Evolutionary conservation across 2,797 vertebrate genomes (phyloP), one percentile per base, ranked within the genome.

Genomic region (Poeciliopsis turneri): DNA sequence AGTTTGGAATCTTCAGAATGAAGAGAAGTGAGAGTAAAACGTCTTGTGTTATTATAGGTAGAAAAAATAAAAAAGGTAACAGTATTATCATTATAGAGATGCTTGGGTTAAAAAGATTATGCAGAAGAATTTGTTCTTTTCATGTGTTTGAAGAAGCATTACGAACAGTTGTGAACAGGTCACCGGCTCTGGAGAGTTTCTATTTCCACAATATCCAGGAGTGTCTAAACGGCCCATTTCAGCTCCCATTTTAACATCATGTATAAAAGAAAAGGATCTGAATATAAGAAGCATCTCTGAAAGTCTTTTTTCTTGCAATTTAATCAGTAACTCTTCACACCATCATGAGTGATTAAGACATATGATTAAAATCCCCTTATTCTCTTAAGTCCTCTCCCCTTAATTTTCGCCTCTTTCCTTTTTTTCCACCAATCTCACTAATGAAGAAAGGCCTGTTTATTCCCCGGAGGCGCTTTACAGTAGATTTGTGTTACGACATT

Each of bases 381-480:
- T 86, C 81, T 89, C 80, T 86, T 85, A 77, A 87, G 51, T 73
- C 79, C 77, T 76, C 61, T 80, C 75, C 51, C 76, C 47, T 66
- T 87, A 68, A 80, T 88, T 86, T 79, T 78, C 47, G 49, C 12
- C 41, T 77, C 55, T 83, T 74, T 72, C 49, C 80, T 84, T 84
- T 86, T 77, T 74, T 69, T 70, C 39, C 77, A 61, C 82, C 88
- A 86, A 82, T 91, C 87, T 85, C 70, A 49, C 78, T 87, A 84
- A 91, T 90, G 87, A 92, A 91, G 84, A 91, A 85, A 75, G 75
- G 84, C 84, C 84, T 91, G 88, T 92, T 92, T 91, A 88, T 92
- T 53, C 86, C 61, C 86, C 28, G 30, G 82, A 91, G 89, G 85
- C 68, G 30, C 84, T 82, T 80, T 72, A 72, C 78, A 84, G 68